phyloP scores from a whole-genome alignment of 2,113 vertebrate genomes.

The Mormyrus lacerda region DNA sequence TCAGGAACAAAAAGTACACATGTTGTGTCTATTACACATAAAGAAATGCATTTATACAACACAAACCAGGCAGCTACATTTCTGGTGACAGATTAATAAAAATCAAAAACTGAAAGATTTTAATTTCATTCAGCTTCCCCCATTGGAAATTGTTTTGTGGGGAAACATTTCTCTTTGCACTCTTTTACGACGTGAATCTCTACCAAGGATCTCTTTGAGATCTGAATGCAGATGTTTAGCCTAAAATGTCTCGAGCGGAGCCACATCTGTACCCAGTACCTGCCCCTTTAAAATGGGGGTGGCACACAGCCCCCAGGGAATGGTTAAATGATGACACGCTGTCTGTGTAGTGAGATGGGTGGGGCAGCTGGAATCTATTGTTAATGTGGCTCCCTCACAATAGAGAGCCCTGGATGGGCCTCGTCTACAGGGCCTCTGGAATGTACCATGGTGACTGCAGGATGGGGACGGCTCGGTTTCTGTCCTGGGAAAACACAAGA shows the following conservation, averaged over 20 bases:
- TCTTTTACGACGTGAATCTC: neutral
- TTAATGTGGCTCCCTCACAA: slow-evolving; percentile 29
- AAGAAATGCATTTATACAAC: neutral
- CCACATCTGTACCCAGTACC: neutral
- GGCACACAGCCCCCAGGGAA: slow-evolving; percentile 7
- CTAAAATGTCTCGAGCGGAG: neutral
- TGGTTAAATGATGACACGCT: slow-evolving; percentile 25
- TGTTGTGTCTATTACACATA: neutral
- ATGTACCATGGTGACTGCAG: slow-evolving; percentile 29
- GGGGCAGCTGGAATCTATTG: slow-evolving; percentile 21
- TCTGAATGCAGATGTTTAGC: neutral
- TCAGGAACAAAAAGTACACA: neutral
- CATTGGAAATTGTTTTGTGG: neutral
- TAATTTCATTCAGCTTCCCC: neutral
- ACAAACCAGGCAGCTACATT: neutral
- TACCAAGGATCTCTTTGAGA: neutral
- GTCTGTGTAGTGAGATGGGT: slow-evolving; percentile 7
- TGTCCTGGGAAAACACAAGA: slow-evolving; percentile 52
- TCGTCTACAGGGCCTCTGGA: slow-evolving; percentile 21
- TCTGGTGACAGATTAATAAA: neutral
- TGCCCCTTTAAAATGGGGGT: neutral
- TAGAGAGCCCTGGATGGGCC: slow-evolving; percentile 9
- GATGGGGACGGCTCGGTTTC: slow-evolving; percentile 47
- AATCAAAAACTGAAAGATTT: neutral
- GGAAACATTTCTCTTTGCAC: neutral